These are phyloP conservation scores for Donacobius atricapilla DNA, from an alignment of 2,113 vertebrate species.

Conservation along the genomic window DNA sequence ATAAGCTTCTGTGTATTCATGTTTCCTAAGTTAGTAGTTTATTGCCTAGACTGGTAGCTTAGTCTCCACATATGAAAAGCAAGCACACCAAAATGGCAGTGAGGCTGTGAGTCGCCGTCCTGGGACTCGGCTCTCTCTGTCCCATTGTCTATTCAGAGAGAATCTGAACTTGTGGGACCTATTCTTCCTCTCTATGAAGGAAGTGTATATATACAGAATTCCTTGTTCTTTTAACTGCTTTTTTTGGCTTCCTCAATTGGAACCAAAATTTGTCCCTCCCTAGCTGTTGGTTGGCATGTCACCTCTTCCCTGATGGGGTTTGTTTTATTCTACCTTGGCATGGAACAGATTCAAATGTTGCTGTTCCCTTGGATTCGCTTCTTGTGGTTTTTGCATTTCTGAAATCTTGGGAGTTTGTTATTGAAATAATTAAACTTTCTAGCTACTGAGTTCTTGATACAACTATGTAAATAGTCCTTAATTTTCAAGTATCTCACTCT, in stretches of 20 bases:
- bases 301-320: not conserved
- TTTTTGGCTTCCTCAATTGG: not conserved
- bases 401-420: not conserved
- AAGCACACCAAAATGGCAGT: not conserved
- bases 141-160: not conserved
- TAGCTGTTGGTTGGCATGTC: not conserved
- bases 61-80: not conserved
- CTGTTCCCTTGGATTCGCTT: not conserved
- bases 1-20: not conserved
- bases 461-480: not conserved
- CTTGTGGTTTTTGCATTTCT: not conserved
- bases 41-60: not conserved
- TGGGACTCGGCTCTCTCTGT: not conserved
- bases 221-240: not conserved
- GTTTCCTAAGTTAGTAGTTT: not conserved
- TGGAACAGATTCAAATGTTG: not conserved
- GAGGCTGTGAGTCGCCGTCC: fast-evolving
- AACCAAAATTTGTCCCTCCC: not conserved
- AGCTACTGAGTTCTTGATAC: not conserved
- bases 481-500: not conserved
- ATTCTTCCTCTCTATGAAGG: not conserved
- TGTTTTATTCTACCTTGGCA: not conserved
- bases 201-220: not conserved
- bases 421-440: not conserved
- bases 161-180: not conserved